These are phyloP conservation scores for Thamnaconus septentrionalis DNA, from an alignment of 2,113 vertebrate genomes.

Conservation along the genomic window DNA sequence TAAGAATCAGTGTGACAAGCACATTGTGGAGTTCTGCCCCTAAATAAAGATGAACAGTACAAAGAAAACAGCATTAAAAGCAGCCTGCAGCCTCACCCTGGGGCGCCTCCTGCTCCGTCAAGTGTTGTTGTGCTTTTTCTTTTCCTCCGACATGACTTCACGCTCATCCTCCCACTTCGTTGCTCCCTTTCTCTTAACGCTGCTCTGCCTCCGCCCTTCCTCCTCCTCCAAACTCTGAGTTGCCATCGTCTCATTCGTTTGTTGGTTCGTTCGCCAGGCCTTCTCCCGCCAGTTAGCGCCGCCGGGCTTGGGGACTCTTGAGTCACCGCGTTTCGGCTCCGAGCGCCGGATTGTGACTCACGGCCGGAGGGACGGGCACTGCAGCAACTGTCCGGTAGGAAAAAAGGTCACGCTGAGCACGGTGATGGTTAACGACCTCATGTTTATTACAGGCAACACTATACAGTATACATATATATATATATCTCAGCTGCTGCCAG, in stretches of 20 bases:
- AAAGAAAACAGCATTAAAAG: conserved; percentile 50
- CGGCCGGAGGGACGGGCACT: conserved; percentile 18
- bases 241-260: too few relatives aligned
- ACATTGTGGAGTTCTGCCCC: conserved; percentile 17
- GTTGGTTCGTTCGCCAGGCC: not conserved
- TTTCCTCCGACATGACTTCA: conserved; percentile 34
- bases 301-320: conserved; percentile 21
- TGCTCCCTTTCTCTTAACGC: conserved; percentile 18
- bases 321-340: conserved; percentile 39
- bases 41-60: conserved; percentile 42
- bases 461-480: conserved; percentile 1
- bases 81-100: conserved; percentile 39
- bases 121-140: conserved; percentile 34
- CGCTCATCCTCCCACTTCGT: conserved; percentile 17
- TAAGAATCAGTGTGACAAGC: conserved; percentile 50
- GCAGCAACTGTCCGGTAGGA: conserved; percentile 14
- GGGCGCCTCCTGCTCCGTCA: conserved; percentile 34
- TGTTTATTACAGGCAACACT: conserved; percentile 43
- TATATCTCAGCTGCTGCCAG: conserved; percentile 21
- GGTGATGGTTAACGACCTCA: conserved; percentile 35
- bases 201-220: conserved; percentile 20
- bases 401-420: conserved; percentile 42
- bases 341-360: conserved; percentile 22
- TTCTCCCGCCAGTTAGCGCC: conserved; percentile 30
- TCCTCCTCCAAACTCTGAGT: not conserved